Evolutionary conservation across 2,113 vertebrate species (phyloP).

Genomic region (Aix galericulata): DNA sequence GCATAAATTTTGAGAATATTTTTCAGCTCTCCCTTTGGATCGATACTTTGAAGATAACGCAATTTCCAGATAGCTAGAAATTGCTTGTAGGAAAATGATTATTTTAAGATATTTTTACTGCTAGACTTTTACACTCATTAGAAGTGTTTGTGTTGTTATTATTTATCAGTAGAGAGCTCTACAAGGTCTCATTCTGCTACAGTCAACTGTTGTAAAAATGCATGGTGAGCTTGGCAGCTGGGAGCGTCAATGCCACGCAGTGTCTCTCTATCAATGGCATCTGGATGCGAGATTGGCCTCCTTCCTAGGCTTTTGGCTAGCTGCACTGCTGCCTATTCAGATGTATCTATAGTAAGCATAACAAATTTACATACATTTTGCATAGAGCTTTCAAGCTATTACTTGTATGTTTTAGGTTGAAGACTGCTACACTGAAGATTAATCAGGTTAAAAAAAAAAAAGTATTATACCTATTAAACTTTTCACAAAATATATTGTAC

Average conservation of each 20-base stretch:
- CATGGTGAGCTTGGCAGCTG: constrained; percentile 71
- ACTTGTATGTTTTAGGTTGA: constrained; percentile 13
- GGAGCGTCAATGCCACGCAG: constrained; percentile 62
- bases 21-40: neutral
- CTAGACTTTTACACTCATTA: neutral
- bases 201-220: constrained; percentile 36
- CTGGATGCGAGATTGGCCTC: constrained; percentile 77
- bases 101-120: neutral
- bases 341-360: constrained; percentile 66
- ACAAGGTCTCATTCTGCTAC: constrained; percentile 53
- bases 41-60: neutral
- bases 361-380: constrained; percentile 75
- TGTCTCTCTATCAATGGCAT: constrained; percentile 71
- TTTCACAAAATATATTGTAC: neutral
- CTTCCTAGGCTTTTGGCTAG: constrained; percentile 74
- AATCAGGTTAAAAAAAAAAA: neutral
- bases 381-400: constrained; percentile 67
- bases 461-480: neutral
- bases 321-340: constrained; percentile 71
- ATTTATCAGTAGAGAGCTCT: constrained; percentile 43
- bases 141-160: neutral
- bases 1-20: neutral
- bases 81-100: neutral
- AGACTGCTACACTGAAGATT: constrained; percentile 3
- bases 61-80: neutral